These are phyloP conservation scores for Plusia festucae DNA, from an alignment of 2,888 invertebrate genomes.

Conservation along the genomic window DNA sequence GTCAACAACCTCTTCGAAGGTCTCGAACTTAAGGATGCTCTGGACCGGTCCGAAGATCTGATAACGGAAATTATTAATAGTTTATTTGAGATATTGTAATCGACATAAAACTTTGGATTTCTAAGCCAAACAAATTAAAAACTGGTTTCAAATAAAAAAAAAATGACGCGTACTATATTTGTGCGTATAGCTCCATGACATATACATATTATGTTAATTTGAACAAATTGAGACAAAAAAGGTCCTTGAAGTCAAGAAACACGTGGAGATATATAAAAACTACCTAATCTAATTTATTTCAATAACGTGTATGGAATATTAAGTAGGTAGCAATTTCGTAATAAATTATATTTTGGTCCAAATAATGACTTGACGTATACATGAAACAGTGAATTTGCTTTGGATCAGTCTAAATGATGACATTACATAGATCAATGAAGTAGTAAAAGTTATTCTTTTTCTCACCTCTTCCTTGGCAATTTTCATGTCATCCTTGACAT, in stretches of 20 bases:
- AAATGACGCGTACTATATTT: not conserved
- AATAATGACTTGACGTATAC: no score
- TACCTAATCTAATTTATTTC: not conserved
- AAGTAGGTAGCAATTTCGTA: no score
- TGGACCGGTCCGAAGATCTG: slow-evolving; percentile 98
- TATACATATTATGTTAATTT: not conserved
- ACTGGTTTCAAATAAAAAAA: not conserved
- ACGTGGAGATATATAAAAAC: not conserved
- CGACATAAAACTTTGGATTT: no score
- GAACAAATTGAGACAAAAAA: not conserved
- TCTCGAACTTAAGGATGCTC: slow-evolving; percentile 95
- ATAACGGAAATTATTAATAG: slow-evolving; percentile 22
- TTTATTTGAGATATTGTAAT: no score
- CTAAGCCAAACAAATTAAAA: not conserved
- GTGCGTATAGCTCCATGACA: not conserved
- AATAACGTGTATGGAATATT: not conserved
- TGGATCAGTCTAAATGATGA: no score
- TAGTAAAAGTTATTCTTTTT: not conserved
- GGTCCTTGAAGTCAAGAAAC: not conserved
- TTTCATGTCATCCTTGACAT: slow-evolving; percentile 93
- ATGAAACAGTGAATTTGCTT: no score
- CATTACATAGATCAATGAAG: no score
- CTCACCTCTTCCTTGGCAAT: slow-evolving; percentile 93
- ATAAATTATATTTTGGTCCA: no score
- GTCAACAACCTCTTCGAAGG: slow-evolving; percentile 94